Evolutionary conservation across 1,140 invertebrate genomes (phyloP).

Genomic region (Telenomus remus): DNA sequence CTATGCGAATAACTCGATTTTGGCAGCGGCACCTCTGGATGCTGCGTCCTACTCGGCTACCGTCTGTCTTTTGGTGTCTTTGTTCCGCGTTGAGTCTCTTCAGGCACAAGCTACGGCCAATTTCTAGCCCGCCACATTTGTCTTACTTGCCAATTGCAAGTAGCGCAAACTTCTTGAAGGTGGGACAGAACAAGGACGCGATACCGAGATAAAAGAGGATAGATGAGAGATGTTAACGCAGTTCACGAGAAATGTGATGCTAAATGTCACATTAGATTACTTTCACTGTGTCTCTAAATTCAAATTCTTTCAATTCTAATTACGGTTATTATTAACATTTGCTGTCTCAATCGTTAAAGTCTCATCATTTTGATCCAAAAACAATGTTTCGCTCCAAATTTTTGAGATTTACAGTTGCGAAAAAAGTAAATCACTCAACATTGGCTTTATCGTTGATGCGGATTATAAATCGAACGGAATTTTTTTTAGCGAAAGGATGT

Average conservation of each 20-base stretch:
- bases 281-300: slow-evolving; percentile 1
- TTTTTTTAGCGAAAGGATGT: slow-evolving; percentile 46
- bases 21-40: slow-evolving; percentile 56
- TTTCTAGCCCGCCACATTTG: slow-evolving; percentile 70
- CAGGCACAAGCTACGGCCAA: slow-evolving; percentile 64
- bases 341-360: too few species aligned
- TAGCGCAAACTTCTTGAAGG: slow-evolving; percentile 33
- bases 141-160: slow-evolving; percentile 70
- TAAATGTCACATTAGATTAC: slow-evolving; percentile 30
- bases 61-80: slow-evolving; percentile 41
- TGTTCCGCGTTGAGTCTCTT: slow-evolving; percentile 25
- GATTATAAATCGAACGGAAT: slow-evolving; percentile 39
- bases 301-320: neutral
- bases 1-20: slow-evolving; percentile 66
- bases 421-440: slow-evolving; percentile 31
- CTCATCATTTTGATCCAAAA: too few species aligned
- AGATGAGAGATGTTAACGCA: slow-evolving; percentile 22
- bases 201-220: slow-evolving; percentile 30
- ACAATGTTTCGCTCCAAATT: too few species aligned
- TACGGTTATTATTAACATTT: too few species aligned
- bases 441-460: slow-evolving; percentile 46
- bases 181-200: slow-evolving; percentile 32
- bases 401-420: too few species aligned
- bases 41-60: slow-evolving; percentile 27
- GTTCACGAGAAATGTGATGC: slow-evolving; percentile 22